Evolutionary conservation across 2,113 vertebrate genomes (phyloP).

Genomic region (Elgaria multicarinata): DNA sequence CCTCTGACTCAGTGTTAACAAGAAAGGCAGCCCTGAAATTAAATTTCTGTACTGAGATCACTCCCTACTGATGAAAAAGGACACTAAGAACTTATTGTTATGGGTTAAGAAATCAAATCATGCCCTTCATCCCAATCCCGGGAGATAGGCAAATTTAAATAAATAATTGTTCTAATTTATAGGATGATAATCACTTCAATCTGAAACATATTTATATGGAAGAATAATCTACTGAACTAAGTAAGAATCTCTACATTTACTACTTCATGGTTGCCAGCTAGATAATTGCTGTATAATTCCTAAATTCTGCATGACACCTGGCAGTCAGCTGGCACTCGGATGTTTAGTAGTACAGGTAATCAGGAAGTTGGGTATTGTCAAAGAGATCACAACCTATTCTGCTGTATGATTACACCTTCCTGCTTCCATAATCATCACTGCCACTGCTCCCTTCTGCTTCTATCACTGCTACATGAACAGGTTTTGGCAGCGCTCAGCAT

Average conservation of each 20-base stretch:
- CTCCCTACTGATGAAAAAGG: neutral
- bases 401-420: neutral
- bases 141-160: neutral
- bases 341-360: neutral
- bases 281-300: neutral
- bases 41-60: too few relatives aligned
- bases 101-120: neutral
- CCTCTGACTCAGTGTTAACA: too few relatives aligned
- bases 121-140: neutral
- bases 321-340: neutral
- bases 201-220: neutral
- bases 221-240: neutral
- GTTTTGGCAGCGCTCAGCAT: neutral
- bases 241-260: neutral
- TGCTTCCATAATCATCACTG: neutral
- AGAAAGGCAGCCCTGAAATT: too few relatives aligned
- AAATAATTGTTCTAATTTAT: neutral
- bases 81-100: neutral
- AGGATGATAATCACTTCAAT: neutral
- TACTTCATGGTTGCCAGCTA: neutral
- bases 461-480: neutral
- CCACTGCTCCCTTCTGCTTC: neutral
- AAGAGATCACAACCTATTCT: neutral
- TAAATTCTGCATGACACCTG: neutral
- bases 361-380: neutral